Conservation (phyloP, 1,140 invertebrate genomes). For the Drosophila murphyi region DNA sequence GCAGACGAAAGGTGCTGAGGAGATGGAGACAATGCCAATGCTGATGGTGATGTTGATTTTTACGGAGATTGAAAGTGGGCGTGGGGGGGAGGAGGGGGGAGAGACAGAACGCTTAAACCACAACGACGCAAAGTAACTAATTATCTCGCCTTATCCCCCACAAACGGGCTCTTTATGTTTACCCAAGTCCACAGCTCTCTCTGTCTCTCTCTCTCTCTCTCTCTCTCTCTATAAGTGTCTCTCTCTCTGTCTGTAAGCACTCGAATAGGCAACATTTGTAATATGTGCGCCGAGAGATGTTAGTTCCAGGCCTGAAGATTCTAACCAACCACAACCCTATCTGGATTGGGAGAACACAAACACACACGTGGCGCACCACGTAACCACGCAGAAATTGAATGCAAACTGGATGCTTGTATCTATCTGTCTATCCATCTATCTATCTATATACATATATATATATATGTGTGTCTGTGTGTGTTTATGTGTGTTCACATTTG, state of each 20-base stretch:
- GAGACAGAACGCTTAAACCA: constrained; percentile 33
- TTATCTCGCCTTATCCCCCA: constrained; percentile 77
- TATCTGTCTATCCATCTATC: too few relatives aligned
- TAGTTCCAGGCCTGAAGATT: not conserved
- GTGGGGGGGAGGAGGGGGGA: not conserved
- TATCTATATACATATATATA: too few relatives aligned
- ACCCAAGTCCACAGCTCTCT: constrained; percentile 40
- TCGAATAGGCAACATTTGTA: constrained; percentile 54
- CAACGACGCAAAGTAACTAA: constrained; percentile 80
- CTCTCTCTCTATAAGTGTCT: too few relatives aligned
- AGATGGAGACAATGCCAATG: not conserved
- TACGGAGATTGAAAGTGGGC: too few relatives aligned
- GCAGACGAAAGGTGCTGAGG: constrained; percentile 18
- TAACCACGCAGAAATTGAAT: constrained; percentile 52
- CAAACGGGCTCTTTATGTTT: constrained; percentile 41
- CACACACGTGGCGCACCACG: constrained; percentile 49
- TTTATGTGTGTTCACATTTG: constrained; percentile 44
- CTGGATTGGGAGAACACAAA: too few relatives aligned
- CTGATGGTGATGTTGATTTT: too few relatives aligned
- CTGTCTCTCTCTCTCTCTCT: not conserved
- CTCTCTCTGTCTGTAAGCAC: constrained; percentile 17
- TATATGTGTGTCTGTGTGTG: too few relatives aligned
- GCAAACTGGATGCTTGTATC: constrained; percentile 58
- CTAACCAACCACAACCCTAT: not conserved
- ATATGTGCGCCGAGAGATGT: constrained; percentile 43